Evolutionary conservation across 2,888 invertebrate species (phyloP).

Genomic region (Acleris holmiana): DNA sequence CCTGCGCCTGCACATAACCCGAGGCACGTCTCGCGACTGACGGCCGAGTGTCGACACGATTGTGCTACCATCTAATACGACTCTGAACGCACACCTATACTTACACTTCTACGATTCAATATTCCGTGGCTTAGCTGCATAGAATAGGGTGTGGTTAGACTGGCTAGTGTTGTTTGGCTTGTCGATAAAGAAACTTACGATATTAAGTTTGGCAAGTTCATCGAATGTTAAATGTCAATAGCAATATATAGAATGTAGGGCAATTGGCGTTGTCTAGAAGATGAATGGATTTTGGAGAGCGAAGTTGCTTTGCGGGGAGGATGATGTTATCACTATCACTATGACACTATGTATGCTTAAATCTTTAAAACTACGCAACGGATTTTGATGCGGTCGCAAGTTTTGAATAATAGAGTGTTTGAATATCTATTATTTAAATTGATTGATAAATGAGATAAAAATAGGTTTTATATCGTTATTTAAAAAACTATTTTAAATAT

Average conservation of each 20-base stretch:
- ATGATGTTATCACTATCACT: too few species aligned
- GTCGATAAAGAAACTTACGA: conserved; percentile 19
- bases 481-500: too few species aligned
- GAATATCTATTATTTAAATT: too few species aligned
- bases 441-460: too few species aligned
- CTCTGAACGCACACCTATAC: conserved; percentile 1
- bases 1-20: conserved; percentile 23
- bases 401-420: too few species aligned
- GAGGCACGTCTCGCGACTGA: conserved; percentile 40
- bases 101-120: neutral
- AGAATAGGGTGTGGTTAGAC: neutral
- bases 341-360: too few species aligned
- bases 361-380: too few species aligned
- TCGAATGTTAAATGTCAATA: conserved; percentile 26
- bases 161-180: conserved; percentile 15
- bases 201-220: conserved; percentile 20
- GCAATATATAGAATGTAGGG: conserved; percentile 19
- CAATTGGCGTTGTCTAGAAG: conserved; percentile 8
- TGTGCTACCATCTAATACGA: conserved; percentile 11
- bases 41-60: conserved; percentile 53
- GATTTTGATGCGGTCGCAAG: too few species aligned
- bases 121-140: neutral
- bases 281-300: neutral
- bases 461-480: too few species aligned
- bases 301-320: too few species aligned